These are phyloP conservation scores for Acrocephalus scirpaceus DNA, from an alignment of 2,797 vertebrate species.

Conservation along the genomic window DNA sequence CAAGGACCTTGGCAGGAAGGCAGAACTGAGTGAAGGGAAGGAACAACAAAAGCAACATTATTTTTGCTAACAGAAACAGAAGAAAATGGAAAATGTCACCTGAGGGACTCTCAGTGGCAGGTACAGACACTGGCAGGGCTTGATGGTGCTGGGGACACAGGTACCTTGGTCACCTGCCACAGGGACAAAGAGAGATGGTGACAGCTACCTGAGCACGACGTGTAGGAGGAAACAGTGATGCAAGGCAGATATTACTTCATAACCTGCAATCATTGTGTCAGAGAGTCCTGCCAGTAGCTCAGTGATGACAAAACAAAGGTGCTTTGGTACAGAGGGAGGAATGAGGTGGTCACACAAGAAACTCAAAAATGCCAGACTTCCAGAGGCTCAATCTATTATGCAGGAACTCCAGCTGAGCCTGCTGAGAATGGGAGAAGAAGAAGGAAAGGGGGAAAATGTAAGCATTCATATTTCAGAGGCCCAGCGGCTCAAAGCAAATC, in stretches of 20 bases:
- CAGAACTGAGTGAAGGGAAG: not conserved
- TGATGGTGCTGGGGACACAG: not conserved
- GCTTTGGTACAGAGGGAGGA: accelerated
- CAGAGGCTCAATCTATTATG: not conserved
- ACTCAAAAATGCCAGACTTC: accelerated
- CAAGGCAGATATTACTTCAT: not conserved
- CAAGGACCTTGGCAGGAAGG: not conserved
- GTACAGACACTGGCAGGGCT: not conserved
- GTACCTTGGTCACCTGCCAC: not conserved
- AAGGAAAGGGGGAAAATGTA: not conserved
- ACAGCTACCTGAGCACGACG: not conserved
- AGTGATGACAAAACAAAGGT: not conserved
- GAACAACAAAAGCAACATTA: not conserved
- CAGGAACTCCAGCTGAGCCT: not conserved
- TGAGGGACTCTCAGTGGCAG: not conserved
- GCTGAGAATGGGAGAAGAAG: not conserved
- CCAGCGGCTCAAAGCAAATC: not conserved
- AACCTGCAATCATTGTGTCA: not conserved
- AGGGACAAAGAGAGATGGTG: not conserved
- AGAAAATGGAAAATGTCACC: not conserved
- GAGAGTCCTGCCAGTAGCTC: not conserved
- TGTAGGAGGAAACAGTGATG: not conserved
- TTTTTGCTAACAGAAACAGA: constrained; percentile 15
- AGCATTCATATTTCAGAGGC: not conserved
- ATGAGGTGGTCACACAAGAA: not conserved